A percentile compares a stretch with the other conserved stretches of the same genome.
Conservation (phyloP, 2,797 vertebrate species). For the Manis crassicaudata region DNA sequence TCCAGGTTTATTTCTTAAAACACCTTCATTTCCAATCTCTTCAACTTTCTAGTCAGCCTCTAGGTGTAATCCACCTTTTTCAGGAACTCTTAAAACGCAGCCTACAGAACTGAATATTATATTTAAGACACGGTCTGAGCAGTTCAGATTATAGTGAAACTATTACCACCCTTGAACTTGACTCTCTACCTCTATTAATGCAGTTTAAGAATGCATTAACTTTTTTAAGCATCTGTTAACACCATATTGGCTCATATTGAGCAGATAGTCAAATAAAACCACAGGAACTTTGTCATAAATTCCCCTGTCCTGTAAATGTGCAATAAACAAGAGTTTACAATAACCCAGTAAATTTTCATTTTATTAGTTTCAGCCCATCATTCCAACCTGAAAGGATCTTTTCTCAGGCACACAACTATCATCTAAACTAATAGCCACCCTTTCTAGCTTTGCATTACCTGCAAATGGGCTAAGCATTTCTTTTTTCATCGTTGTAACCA, state of each 20-base stretch:
- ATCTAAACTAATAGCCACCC: background rate
- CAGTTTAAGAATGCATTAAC: slow-evolving; percentile 65
- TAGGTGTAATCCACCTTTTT: slow-evolving; percentile 57
- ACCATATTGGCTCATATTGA: slow-evolving; percentile 6
- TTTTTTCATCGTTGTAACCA: background rate
- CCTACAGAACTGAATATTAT: slow-evolving; percentile 39
- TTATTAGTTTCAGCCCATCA: slow-evolving; percentile 55
- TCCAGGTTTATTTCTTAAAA: slow-evolving; percentile 51
- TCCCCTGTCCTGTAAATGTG: slow-evolving; percentile 49
- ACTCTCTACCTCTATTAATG: slow-evolving; percentile 52
- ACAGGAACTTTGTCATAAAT: slow-evolving; percentile 62
- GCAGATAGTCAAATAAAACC: slow-evolving; percentile 65
- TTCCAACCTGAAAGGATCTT: background rate
- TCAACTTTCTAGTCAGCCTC: slow-evolving; percentile 32
- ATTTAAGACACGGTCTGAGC: slow-evolving; percentile 27
- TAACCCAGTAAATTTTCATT: slow-evolving; percentile 60
- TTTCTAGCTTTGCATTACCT: background rate
- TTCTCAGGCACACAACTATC: background rate
- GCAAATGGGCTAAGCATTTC: background rate
- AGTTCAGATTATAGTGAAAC: slow-evolving; percentile 57
- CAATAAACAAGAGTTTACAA: slow-evolving; percentile 68
- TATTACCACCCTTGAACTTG: slow-evolving; percentile 49
- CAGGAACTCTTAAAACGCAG: slow-evolving; percentile 48
- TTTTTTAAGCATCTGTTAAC: slow-evolving; percentile 66
- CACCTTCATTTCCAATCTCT: background rate